A percentile compares a stretch with the other conserved stretches of the same genome.
These are phyloP conservation scores for Zygogramma bicolorata DNA, from an alignment of 2,888 invertebrate species.

Conservation along the genomic window DNA sequence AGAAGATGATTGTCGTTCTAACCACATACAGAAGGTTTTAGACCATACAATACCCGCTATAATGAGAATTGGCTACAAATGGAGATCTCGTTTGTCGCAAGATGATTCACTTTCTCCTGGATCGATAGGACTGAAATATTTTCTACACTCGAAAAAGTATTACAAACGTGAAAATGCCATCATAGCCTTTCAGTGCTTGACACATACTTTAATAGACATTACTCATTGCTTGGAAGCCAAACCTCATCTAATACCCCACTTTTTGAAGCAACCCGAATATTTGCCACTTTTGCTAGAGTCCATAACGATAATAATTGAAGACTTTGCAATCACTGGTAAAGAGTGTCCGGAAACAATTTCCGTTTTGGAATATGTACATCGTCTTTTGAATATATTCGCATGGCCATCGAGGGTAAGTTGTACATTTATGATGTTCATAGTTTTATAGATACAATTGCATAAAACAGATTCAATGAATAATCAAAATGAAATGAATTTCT, in stretches of 20 bases:
- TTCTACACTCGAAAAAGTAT: slow-evolving; percentile 71
- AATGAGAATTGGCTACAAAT: slow-evolving; percentile 64
- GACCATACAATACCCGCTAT: slow-evolving; percentile 75
- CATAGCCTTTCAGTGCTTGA: slow-evolving; percentile 73
- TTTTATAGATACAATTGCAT: no score
- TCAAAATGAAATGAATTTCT: no score
- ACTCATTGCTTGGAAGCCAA: slow-evolving; percentile 54
- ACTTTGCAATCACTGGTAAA: slow-evolving; percentile 81
- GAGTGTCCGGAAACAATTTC: slow-evolving; percentile 83
- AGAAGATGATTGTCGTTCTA: slow-evolving; percentile 70
- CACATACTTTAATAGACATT: slow-evolving; percentile 73
- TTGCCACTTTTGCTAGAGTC: slow-evolving; percentile 75
- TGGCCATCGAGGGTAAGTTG: slow-evolving; percentile 69
- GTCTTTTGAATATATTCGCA: slow-evolving; percentile 69
- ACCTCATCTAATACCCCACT: slow-evolving; percentile 46
- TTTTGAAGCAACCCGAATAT: slow-evolving; percentile 64
- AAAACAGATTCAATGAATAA: no score
- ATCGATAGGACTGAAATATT: slow-evolving; percentile 70
- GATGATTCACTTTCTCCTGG: slow-evolving; percentile 66
- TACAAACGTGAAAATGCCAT: slow-evolving; percentile 74
- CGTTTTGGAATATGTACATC: slow-evolving; percentile 70
- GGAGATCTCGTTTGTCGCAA: slow-evolving; percentile 63
- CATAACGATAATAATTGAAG: slow-evolving; percentile 74
- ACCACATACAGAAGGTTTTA: slow-evolving; percentile 73
- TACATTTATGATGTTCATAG: no score